Base-by-base conservation (phyloP, 2,797 vertebrate genomes). In the Urosaurus nigricauda region DNA sequence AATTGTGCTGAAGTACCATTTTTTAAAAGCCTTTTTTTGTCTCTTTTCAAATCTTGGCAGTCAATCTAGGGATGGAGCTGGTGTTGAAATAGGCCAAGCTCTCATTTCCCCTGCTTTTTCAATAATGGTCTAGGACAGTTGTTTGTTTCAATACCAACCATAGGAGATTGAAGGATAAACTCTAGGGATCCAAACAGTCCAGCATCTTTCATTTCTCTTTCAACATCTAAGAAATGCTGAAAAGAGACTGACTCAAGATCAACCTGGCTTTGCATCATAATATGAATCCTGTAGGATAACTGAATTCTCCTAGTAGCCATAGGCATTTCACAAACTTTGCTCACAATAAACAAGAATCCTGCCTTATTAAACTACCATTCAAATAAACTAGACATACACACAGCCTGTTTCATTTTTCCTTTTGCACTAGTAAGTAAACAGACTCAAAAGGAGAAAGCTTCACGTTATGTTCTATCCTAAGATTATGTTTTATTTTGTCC, bases 101-200 rank as follows among this genome's bases (percentile, higher is more conserved):
- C 21, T 43, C 32, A 16, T 37, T 19, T 14, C 24, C 51, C 8
- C 84, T 86, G 32, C 29, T 47, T 58, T 16, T 43, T 37, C 80
- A n/a, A 21, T 51, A 71, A 58, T 19, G 13, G 40, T 58, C 32
- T 74, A 73, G 51, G n/a, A 74, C 37, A n/a, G 74, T 32, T 81
- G 73, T 68, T n/a, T 80, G 79, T 87, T 87, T 87, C 65, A 14
- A 40, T 58, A 73, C 51, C 70, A 71, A 21, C 43, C 56, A 82
- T 35, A 70, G 37, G 56, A 74, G 37, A 35, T n/a, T 87, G 35
- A 70, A 81, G 26, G 53, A 81, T 70, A 56, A 81, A 7, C 32
- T 56, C 78, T 73, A 37, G 51, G 56, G 70, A 60, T n/a, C 51
- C 53, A 7, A 51, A 60, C 40, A 68, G 37, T 47, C 53, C 21